Conservation (phyloP, 2,113 vertebrate species). For the Crotophaga sulcirostris region DNA sequence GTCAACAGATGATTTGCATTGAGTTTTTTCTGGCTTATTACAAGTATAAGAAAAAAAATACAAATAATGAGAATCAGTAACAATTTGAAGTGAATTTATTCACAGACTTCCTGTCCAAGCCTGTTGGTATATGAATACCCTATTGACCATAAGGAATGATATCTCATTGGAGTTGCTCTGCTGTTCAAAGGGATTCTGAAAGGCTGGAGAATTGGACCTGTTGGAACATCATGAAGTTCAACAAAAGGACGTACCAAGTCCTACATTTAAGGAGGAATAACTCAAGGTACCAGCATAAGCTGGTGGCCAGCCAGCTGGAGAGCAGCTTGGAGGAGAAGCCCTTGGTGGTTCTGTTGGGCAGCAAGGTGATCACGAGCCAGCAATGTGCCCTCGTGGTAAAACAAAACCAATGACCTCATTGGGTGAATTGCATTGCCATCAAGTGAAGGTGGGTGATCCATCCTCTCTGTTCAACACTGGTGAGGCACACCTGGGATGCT, state of each 20-base stretch:
- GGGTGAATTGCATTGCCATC: not conserved
- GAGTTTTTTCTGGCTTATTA: not conserved
- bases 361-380: not conserved
- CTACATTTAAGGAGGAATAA: not conserved
- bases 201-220: not conserved
- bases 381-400: accelerated
- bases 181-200: not conserved
- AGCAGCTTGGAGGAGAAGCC: not conserved
- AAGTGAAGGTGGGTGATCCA: not conserved
- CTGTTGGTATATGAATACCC: not conserved
- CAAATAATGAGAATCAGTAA: not conserved
- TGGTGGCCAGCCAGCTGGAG: not conserved
- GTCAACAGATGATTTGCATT: not conserved
- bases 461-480: not conserved
- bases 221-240: not conserved
- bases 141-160: not conserved
- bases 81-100: not conserved
- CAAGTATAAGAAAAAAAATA: not conserved
- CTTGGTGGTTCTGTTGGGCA: not conserved
- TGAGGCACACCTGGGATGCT: not conserved
- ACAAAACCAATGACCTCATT: not conserved
- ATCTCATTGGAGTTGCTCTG: not conserved
- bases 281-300: not conserved
- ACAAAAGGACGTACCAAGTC: not conserved
- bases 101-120: not conserved